A percentile compares a stretch with the other conserved stretches of the same genome.
Conservation (phyloP, 1,140 invertebrate species). For the Leptinotarsa defecta region DNA sequence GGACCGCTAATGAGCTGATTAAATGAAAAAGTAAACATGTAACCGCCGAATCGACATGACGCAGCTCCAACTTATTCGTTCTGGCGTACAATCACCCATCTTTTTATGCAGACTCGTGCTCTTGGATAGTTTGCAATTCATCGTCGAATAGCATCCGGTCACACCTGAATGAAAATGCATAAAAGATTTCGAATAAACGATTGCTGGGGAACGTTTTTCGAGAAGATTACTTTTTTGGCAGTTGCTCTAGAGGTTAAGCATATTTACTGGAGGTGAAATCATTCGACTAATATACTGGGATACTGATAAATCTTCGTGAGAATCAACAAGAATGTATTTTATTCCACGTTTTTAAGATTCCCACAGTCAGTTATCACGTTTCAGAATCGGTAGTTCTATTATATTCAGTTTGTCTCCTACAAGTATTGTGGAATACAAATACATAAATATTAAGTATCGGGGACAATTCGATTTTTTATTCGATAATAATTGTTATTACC, state of each 20-base stretch:
- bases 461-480: too few species aligned
- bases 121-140: slow-evolving; percentile 1
- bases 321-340: too few species aligned
- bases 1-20: background rate
- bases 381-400: too few species aligned
- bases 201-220: background rate
- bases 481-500: too few species aligned
- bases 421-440: too few species aligned
- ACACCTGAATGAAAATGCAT: background rate
- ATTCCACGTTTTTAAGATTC: too few species aligned
- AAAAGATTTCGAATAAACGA: background rate
- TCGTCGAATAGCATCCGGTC: slow-evolving; percentile 7
- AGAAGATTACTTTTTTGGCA: background rate
- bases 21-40: slow-evolving; percentile 9
- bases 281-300: too few species aligned
- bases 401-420: too few species aligned
- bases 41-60: slow-evolving; percentile 7
- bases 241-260: background rate
- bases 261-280: too few species aligned
- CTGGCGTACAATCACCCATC: slow-evolving; percentile 5
- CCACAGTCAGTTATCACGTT: too few species aligned
- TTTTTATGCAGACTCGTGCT: slow-evolving; percentile 8
- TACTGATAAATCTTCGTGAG: too few species aligned
- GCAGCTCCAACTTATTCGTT: background rate
- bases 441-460: too few species aligned